Percentiles rank a stretch among this genome's conserved stretches.
Conservation (phyloP, 2,888 invertebrate genomes). For the Drosophila multiciliata region DNA sequence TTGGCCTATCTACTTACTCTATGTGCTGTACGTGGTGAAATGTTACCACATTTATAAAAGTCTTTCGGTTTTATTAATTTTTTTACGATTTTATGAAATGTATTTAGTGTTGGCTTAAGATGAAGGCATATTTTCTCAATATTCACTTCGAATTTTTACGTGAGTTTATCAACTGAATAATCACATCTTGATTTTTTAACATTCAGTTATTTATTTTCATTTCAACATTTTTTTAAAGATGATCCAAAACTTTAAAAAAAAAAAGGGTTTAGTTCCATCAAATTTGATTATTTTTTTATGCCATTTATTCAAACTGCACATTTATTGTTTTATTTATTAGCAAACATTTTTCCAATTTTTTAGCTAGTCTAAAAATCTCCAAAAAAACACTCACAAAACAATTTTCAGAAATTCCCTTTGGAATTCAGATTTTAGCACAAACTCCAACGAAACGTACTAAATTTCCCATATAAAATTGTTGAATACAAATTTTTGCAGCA, state of each 20-base stretch:
- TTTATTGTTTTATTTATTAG: not conserved
- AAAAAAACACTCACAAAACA: not conserved
- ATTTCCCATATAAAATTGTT: not conserved
- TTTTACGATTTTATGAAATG: not conserved
- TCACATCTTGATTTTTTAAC: not conserved
- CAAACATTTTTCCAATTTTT: not conserved
- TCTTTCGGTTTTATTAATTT: not conserved
- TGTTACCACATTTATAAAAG: not conserved
- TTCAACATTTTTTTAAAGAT: not conserved
- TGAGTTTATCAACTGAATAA: not conserved
- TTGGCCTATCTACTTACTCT: not conserved
- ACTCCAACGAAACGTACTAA: not conserved
- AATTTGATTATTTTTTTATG: too few relatives aligned
- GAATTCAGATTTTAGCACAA: not conserved
- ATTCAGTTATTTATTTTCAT: not conserved
- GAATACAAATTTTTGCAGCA: not conserved
- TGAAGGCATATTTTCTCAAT: not conserved
- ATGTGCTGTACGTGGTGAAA: not conserved
- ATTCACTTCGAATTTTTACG: accelerated
- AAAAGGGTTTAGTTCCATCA: too few relatives aligned
- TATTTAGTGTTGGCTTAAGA: not conserved
- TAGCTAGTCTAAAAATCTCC: not conserved
- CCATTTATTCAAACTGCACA: not conserved
- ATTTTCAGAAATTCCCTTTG: not conserved
- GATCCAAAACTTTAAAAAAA: too few relatives aligned